Base-by-base conservation (phyloP, 2,888 invertebrate genomes). In the Tiliacea citrago region DNA sequence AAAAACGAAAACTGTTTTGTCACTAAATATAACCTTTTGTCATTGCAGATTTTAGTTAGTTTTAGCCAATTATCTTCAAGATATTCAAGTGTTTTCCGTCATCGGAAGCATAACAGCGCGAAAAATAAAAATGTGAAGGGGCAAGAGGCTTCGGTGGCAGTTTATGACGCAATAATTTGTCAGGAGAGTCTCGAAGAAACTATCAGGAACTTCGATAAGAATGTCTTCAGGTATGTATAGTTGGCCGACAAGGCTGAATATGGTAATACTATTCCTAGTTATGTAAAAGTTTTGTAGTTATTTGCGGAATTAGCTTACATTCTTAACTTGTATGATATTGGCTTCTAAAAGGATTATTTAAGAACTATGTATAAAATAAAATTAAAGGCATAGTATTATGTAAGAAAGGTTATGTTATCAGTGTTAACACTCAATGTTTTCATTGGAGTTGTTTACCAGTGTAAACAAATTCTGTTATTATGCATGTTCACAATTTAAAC, bases 31-130 rank as follows among this genome's bases (percentile, higher is more conserved):
- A 94, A 94, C 94, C 94, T 94, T 93, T 89, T 91, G 90, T 92
- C 93, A 89, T 96, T 96, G 88, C 95, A 96, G 96, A 94, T 96
- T 93, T 93, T 96, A 92, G 94, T 96, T 93, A 96, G 94, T 94
- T 94, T 96, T 93, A 95, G 95, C 85, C 96, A 96, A 88, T 88
- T 96, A 90, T 95, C 96, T 79, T 90, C 95, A 77, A 92, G 96
- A 82, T 96, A 96, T 88, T 91, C 95, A 76, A 93, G 93, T 90
- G 86, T 95, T 89, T 96, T 96, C 83, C 96, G 94, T 86, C 93
- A 95, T 78, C 93, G 94, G 75, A 96, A 95, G 88, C 94, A 96
- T 58, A 92, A 81, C 81, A 90, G 88, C 79, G 90, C 89, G 39
- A 94, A 91, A 89, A 92, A 84, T 81, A 94, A 93, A 83, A 88